phyloP scores from a whole-genome alignment of 1,140 invertebrate species.

The Drosophila willistoni region DNA sequence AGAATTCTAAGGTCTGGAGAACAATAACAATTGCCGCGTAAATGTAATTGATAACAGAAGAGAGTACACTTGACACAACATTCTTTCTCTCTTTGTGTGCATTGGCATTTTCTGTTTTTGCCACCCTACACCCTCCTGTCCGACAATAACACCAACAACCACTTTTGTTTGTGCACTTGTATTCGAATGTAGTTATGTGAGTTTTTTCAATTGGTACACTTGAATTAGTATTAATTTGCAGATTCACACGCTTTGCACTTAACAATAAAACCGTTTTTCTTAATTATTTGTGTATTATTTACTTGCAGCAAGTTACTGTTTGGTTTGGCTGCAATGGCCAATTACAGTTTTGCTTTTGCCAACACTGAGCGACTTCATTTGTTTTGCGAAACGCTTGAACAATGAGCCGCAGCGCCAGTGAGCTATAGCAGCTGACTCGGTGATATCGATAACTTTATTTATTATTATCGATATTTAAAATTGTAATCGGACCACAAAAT shows the following conservation, averaged over 20 bases:
- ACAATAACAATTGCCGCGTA: constrained; percentile 68
- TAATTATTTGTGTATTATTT: constrained; percentile 7
- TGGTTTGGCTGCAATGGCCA: constrained; percentile 6
- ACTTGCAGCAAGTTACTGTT: not conserved
- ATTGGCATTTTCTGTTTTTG: constrained; percentile 6
- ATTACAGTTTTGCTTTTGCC: not conserved
- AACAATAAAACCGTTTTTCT: not conserved
- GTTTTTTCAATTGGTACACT: not conserved
- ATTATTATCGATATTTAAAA: not conserved
- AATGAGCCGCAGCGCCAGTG: constrained; percentile 5
- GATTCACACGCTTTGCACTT: not conserved
- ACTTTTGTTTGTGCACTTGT: constrained; percentile 10
- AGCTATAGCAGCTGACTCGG: not conserved
- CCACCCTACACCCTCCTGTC: not conserved
- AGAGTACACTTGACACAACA: constrained; percentile 10
- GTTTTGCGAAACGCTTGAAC: not conserved
- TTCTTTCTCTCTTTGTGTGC: not conserved
- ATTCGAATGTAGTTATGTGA: not conserved
- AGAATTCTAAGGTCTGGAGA: constrained; percentile 33
- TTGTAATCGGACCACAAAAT: not conserved
- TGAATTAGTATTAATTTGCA: not conserved
- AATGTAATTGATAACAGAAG: constrained; percentile 46
- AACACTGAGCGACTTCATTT: not conserved
- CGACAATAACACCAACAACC: not conserved
- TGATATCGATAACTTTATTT: not conserved